A percentile compares a stretch with the other conserved stretches of the same genome.
Conservation (phyloP, 2,113 vertebrate species). For the Trematomus loennbergii region DNA sequence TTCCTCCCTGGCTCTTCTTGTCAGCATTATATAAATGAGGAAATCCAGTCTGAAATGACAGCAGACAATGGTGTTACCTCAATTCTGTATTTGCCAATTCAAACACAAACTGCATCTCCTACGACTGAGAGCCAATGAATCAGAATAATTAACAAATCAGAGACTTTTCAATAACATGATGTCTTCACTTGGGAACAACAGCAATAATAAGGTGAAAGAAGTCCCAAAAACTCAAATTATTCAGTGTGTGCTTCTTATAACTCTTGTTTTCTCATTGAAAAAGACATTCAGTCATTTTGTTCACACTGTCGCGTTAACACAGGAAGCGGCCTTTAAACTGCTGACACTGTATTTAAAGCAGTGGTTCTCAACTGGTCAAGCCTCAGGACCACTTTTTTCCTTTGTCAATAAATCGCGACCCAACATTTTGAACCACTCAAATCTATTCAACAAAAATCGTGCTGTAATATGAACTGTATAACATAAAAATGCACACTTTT, state of each 20-base stretch:
- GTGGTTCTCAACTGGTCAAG: too few relatives aligned
- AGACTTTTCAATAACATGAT: not conserved
- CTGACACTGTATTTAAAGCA: not conserved
- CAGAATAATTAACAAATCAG: not conserved
- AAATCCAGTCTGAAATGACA: slow-evolving; percentile 37
- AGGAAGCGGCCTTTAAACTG: not conserved
- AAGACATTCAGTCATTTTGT: too few relatives aligned
- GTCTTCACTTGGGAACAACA: not conserved
- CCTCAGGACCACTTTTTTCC: too few relatives aligned
- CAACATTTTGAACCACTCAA: too few relatives aligned
- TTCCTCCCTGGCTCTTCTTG: slow-evolving; percentile 23
- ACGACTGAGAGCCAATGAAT: not conserved
- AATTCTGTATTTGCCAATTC: not conserved
- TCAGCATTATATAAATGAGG: slow-evolving; percentile 29
- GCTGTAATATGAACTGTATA: too few relatives aligned
- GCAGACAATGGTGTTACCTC: not conserved
- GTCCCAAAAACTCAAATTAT: not conserved
- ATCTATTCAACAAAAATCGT: too few relatives aligned
- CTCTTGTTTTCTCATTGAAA: not conserved
- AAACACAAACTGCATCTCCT: not conserved
- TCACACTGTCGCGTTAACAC: too few relatives aligned
- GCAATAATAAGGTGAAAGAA: not conserved
- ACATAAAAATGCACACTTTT: too few relatives aligned
- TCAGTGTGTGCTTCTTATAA: too few relatives aligned
- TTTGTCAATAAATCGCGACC: too few relatives aligned